These are phyloP conservation scores for Premnoplex brunnescens DNA, from an alignment of 2,797 vertebrate genomes.

Conservation along the genomic window DNA sequence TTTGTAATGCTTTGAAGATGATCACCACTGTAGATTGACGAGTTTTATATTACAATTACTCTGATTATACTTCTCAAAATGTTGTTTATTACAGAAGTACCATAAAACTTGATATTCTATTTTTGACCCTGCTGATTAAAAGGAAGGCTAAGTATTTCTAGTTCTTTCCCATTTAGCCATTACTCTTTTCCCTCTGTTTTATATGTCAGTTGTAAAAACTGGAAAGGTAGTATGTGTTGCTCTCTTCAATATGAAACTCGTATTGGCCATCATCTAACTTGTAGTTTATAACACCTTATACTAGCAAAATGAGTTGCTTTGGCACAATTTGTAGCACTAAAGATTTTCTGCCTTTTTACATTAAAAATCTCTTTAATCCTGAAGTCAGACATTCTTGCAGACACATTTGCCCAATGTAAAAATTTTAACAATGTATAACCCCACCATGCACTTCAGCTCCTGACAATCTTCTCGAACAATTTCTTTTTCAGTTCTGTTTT, in stretches of 20 bases:
- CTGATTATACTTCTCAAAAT: slow-evolving; percentile 1
- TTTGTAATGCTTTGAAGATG: slow-evolving; percentile 12
- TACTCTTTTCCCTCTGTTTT: not conserved
- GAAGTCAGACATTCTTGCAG: not conserved
- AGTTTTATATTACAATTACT: not conserved
- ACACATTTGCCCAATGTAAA: not conserved
- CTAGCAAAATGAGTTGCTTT: not conserved
- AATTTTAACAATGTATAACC: not conserved
- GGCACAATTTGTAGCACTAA: not conserved
- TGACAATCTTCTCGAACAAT: not conserved
- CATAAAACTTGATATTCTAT: not conserved
- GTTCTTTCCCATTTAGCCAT: not conserved
- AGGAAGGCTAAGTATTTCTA: not conserved
- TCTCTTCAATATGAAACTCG: not conserved
- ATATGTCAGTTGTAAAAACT: not conserved
- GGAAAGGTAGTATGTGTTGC: not conserved
- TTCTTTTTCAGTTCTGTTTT: not conserved
- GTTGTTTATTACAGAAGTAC: not conserved
- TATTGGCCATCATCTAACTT: not conserved
- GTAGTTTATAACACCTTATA: not conserved
- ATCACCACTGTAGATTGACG: not conserved
- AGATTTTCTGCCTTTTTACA: not conserved
- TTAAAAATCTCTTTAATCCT: not conserved
- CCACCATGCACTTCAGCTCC: not conserved
- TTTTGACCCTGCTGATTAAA: not conserved